Evolutionary conservation across 2,797 vertebrate species (phyloP), one percentile per base, ranked within the genome.

Genomic region (Eupleurogrammus muticus): DNA sequence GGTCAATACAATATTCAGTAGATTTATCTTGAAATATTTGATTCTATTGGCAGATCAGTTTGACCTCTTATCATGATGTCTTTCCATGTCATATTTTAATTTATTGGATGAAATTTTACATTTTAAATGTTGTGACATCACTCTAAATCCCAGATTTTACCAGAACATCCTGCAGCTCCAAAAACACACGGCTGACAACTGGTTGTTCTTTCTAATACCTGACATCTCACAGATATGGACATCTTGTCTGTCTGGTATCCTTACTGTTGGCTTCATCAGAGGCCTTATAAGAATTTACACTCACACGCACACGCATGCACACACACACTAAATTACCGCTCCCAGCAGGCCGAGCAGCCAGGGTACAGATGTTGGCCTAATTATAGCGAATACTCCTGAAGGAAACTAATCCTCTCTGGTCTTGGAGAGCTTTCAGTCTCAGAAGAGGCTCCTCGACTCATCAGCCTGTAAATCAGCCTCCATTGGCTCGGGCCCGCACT

Each of bases 401-500:
- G 63, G 67, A 73, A 77, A 64, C 24, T 66, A 66, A 78, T 81
- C 56, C 66, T 77, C 21, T 47, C 42, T 32, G 19, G 60, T 73
- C 50, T 60, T 70, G 77, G 77, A 75, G 80, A 66, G 72, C 64
- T 23, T 38, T 56, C 35, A 24, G 55, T 55, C 70, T 71, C 56
- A 34, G 59, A 70, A 81, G 79, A 80, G 69, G 53, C 63, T 82
- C 73, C 68, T 73, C 28, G 10, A 70, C 73, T 81, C 82, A 75
- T 89, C 87, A 79, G 83, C 67, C 78, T 70, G 73, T 89, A 90
- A 90, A 87, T 85, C 87, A 88, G 70, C 9, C 52, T 64, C 34
- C 51, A 16, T 61, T 68, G 75, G 77, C 71, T 62, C 56, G 0
- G n/a, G 42, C 60, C 28, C 28, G 21, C 62, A 55, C 79, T 69